These are phyloP conservation scores for Sphecodes monilicornis DNA, from an alignment of 2,888 invertebrate species.

Conservation along the genomic window DNA sequence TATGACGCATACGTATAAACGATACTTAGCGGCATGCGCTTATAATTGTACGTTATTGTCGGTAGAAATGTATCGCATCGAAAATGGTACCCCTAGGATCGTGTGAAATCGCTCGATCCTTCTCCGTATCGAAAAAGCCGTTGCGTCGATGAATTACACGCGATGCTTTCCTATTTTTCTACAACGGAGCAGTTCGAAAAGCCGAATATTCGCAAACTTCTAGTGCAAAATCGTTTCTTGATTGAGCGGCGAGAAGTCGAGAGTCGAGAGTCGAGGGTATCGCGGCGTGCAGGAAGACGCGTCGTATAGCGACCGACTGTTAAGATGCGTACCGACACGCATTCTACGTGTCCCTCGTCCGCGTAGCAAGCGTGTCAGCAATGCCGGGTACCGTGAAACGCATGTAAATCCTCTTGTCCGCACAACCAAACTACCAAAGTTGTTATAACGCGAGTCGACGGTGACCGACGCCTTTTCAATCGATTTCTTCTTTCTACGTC, in stretches of 20 bases:
- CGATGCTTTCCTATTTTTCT: not conserved
- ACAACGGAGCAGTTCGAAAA: not conserved
- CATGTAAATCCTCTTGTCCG: constrained; percentile 81
- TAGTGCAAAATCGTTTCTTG: constrained; percentile 59
- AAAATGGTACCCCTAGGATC: constrained; percentile 30
- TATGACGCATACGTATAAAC: constrained; percentile 42
- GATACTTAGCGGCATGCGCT: constrained; percentile 24
- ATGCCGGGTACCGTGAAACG: constrained; percentile 80
- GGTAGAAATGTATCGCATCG: constrained; percentile 11
- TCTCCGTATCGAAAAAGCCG: not conserved
- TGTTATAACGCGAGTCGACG: constrained; percentile 25
- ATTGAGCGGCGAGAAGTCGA: constrained; percentile 2
- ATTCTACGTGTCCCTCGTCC: constrained; percentile 78
- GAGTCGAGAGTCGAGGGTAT: constrained; percentile 7
- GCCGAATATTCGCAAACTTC: constrained; percentile 13
- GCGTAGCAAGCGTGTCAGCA: constrained; percentile 82
- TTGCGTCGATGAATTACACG: not conserved
- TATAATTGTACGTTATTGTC: constrained; percentile 44
- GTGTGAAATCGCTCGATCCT: constrained; percentile 6
- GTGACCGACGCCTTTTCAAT: not conserved
- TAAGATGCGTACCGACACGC: constrained; percentile 80
- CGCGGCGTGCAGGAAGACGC: constrained; percentile 69
- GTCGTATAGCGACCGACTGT: constrained; percentile 70
- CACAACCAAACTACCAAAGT: constrained; percentile 49
- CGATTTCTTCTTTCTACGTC: not conserved